A percentile compares a stretch with the other conserved stretches of the same genome.
Conservation (phyloP, 2,797 vertebrate genomes). For the Pempheris klunzingeri region DNA sequence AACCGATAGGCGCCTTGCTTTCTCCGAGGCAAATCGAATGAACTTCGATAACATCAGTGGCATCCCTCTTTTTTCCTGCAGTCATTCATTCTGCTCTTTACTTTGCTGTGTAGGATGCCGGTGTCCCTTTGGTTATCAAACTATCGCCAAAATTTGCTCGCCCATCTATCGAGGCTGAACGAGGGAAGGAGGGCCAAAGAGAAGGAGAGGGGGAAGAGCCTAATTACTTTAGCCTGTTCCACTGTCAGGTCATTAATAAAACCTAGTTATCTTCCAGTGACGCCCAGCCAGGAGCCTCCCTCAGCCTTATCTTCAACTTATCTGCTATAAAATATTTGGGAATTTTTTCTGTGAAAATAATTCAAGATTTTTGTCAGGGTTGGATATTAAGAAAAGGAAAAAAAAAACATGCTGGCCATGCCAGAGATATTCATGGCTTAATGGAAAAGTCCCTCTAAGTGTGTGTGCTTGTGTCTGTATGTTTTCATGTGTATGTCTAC, state of each 20-base stretch:
- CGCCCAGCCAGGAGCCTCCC: slow-evolving; percentile 80
- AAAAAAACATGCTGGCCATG: slow-evolving; percentile 71
- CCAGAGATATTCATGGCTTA: slow-evolving; percentile 78
- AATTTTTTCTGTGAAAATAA: slow-evolving; percentile 88
- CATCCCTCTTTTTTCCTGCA: slow-evolving; percentile 76
- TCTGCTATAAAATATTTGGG: slow-evolving; percentile 95
- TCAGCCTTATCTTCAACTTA: slow-evolving; percentile 88
- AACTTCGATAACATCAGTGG: slow-evolving; percentile 93
- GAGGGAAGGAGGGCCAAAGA: slow-evolving; percentile 67
- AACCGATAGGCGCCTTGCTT: slow-evolving; percentile 91
- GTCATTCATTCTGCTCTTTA: slow-evolving; percentile 78
- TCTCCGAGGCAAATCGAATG: slow-evolving; percentile 90
- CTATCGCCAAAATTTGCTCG: slow-evolving; percentile 97
- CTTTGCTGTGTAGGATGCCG: slow-evolving; percentile 81
- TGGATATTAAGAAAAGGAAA: slow-evolving; percentile 74
- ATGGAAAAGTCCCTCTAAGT: slow-evolving; percentile 80
- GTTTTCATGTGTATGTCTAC: slow-evolving; percentile 69
- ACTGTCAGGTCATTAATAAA: slow-evolving; percentile 99
- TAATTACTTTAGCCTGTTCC: slow-evolving; percentile 94
- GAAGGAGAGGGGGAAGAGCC: slow-evolving; percentile 86
- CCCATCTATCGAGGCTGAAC: slow-evolving; percentile 87
- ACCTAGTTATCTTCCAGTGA: slow-evolving; percentile 93
- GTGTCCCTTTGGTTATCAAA: slow-evolving; percentile 93
- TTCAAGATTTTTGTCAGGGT: slow-evolving; percentile 88
- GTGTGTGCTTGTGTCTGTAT: slow-evolving; percentile 68